Evolutionary conservation across 1,140 invertebrate genomes (phyloP).

Genomic region (Pseudomyrmex cubaensis): DNA sequence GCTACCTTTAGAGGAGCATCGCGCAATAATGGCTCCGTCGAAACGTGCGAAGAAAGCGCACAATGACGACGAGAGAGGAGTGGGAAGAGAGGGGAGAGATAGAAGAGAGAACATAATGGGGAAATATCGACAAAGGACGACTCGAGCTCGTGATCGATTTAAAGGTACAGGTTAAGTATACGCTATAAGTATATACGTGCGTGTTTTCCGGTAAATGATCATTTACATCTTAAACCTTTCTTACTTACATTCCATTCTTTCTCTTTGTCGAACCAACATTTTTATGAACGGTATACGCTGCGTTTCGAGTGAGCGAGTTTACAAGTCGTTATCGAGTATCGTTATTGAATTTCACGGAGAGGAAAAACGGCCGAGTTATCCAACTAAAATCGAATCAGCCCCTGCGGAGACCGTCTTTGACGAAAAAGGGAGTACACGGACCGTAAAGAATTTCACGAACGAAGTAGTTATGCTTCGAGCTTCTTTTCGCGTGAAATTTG

Average conservation of each 20-base stretch:
- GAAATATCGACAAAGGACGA: slow-evolving; percentile 31
- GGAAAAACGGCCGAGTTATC: slow-evolving; percentile 9
- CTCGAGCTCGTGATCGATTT: slow-evolving; percentile 42
- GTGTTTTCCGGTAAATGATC: neutral
- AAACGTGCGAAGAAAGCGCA: slow-evolving; percentile 6
- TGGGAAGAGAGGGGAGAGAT: no score
- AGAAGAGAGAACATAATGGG: slow-evolving; percentile 2
- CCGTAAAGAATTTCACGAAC: slow-evolving; percentile 50
- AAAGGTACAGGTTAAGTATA: neutral
- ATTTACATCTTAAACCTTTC: slow-evolving; percentile 56
- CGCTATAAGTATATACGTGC: neutral
- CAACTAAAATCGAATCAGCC: slow-evolving; percentile 57
- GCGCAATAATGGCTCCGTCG: slow-evolving; percentile 45
- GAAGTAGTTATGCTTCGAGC: slow-evolving; percentile 53
- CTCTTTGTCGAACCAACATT: slow-evolving; percentile 40
- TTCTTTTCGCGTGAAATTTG: slow-evolving; percentile 66
- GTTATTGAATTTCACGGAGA: slow-evolving; percentile 20
- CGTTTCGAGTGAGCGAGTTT: neutral
- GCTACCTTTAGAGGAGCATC: neutral
- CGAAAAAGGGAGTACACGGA: neutral
- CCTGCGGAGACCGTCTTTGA: neutral
- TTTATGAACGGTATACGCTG: neutral
- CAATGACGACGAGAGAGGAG: neutral
- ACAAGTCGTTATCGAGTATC: slow-evolving; percentile 42
- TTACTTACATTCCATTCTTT: slow-evolving; percentile 43